A percentile compares a stretch with the other conserved stretches of the same genome.
Evolutionary conservation across 1,140 invertebrate genomes (phyloP).

Genomic region (Macrobrachium nipponense): DNA sequence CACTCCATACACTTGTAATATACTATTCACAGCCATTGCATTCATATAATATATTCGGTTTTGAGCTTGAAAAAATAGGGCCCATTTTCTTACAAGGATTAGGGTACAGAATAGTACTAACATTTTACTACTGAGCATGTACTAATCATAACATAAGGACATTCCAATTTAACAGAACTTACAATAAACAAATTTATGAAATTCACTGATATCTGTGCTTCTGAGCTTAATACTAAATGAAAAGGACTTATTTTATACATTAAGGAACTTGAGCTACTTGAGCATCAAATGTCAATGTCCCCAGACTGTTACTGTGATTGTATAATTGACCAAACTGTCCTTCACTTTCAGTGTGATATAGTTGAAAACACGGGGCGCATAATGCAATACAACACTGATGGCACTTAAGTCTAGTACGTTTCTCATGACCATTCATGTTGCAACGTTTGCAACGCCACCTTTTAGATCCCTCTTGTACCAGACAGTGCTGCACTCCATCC

Average conservation of each 20-base stretch:
- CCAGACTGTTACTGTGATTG: neutral
- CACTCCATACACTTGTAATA: too few relatives aligned
- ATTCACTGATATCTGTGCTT: too few relatives aligned
- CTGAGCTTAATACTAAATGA: neutral
- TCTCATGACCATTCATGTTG: slow-evolving; percentile 50
- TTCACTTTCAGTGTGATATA: slow-evolving; percentile 43
- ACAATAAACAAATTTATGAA: too few relatives aligned
- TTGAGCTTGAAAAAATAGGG: too few relatives aligned
- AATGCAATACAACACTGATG: slow-evolving; percentile 54
- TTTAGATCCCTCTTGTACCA: slow-evolving; percentile 45
- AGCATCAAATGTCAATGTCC: slow-evolving; percentile 1
- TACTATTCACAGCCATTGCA: too few relatives aligned
- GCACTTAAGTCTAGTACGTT: slow-evolving; percentile 47
- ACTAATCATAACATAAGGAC: too few relatives aligned
- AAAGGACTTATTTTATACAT: neutral
- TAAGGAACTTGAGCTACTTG: neutral
- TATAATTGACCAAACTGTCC: slow-evolving; percentile 4
- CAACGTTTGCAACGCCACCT: slow-evolving; percentile 58
- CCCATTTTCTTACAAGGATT: too few relatives aligned
- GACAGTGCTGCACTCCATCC: slow-evolving; percentile 35
- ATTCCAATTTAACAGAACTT: too few relatives aligned
- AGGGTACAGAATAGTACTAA: too few relatives aligned
- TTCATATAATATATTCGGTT: too few relatives aligned
- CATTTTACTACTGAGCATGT: too few relatives aligned
- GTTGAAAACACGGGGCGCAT: slow-evolving; percentile 49